These are phyloP conservation scores for Brienomyrus brachyistius DNA, from an alignment of 2,113 vertebrate genomes.

Conservation along the genomic window DNA sequence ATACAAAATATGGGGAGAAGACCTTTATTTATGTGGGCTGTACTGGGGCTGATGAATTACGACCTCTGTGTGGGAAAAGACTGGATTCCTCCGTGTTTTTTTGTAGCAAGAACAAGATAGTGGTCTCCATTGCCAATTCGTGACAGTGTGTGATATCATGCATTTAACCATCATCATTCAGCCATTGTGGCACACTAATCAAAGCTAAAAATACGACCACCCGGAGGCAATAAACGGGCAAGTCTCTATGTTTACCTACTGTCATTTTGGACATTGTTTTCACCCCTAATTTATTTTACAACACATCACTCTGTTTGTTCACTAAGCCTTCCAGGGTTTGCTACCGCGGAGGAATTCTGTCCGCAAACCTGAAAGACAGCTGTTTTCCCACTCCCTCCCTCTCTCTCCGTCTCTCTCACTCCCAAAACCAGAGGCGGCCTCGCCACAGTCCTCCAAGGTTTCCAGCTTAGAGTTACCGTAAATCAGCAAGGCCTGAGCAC, in stretches of 20 bases:
- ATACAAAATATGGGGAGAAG: neutral
- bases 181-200: neutral
- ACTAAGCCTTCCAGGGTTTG: neutral
- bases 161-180: neutral
- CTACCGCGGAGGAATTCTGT: neutral
- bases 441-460: neutral
- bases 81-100: neutral
- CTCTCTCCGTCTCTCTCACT: neutral
- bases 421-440: neutral
- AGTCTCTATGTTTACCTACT: neutral
- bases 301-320: neutral
- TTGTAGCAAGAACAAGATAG: neutral
- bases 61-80: neutral
- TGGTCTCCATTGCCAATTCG: neutral
- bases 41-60: neutral
- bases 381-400: neutral
- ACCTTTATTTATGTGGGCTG: neutral
- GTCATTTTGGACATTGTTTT: neutral
- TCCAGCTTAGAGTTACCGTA: neutral
- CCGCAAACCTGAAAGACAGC: neutral
- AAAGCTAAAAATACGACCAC: neutral
- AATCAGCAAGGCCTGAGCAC: neutral
- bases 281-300: conserved; percentile 9
- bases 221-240: neutral
- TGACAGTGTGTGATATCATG: neutral